A percentile compares a stretch with the other conserved stretches of the same genome.
These are phyloP conservation scores for Pavo muticus DNA, from an alignment of 2,113 vertebrate genomes.

Conservation along the genomic window DNA sequence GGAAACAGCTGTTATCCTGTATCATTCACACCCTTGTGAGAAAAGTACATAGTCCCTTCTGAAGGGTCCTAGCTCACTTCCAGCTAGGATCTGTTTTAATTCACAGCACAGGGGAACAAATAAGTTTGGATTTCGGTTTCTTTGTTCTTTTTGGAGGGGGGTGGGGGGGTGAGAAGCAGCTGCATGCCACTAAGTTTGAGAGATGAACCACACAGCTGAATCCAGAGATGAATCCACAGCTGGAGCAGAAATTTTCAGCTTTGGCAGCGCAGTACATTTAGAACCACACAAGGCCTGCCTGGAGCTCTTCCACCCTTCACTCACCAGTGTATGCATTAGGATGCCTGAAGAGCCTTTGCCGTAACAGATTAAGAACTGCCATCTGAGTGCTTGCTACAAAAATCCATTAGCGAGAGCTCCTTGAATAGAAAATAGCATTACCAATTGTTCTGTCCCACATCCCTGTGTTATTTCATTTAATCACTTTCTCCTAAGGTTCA, in stretches of 20 bases:
- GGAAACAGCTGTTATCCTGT: not conserved
- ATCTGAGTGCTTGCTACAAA: not conserved
- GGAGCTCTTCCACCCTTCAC: not conserved
- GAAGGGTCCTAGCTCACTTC: not conserved
- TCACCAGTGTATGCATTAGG: too few species aligned
- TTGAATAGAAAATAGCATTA: not conserved
- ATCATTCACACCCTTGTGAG: not conserved
- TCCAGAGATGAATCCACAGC: not conserved
- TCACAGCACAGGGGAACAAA: not conserved
- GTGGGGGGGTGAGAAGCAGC: not conserved
- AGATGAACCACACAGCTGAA: not conserved
- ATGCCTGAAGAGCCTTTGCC: too few species aligned
- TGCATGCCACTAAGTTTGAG: not conserved
- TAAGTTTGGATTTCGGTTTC: not conserved
- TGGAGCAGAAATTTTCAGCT: not conserved
- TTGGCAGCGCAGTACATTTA: not conserved
- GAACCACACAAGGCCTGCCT: not conserved
- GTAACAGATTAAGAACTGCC: not conserved
- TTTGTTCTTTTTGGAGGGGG: not conserved
- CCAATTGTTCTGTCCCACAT: not conserved
- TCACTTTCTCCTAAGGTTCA: not conserved
- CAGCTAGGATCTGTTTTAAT: not conserved
- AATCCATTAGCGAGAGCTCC: not conserved
- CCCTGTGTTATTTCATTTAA: not conserved
- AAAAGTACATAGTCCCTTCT: not conserved